Base-by-base conservation (phyloP, 2,888 invertebrate species). In the Graphium colonna region DNA sequence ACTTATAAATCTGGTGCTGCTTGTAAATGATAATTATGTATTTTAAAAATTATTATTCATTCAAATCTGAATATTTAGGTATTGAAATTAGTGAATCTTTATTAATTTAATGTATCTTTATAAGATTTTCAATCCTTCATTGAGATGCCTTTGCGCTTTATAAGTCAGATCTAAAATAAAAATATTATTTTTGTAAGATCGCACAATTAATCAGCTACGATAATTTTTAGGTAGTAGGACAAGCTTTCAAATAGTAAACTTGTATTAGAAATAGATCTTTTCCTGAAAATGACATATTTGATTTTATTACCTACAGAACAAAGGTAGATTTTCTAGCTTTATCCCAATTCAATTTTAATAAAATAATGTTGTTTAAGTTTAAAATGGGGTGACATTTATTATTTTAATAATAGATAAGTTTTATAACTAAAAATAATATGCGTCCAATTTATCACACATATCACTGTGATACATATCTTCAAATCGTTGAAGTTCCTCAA, bases 391-490 rank as follows among this genome's bases (percentile, higher is more conserved):
- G n/a, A n/a, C n/a, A n/a, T n/a, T n/a, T n/a, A 5, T 21, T 21
- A 21, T 21, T 21, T 21, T 21, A 21, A 3, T 21, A 21, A 21
- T 21, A 21, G 21, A 21, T 21, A 21, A 21, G 21, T 21, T 2
- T 21, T 21, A 21, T 21, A 21, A 21, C 7, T 8, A 18, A 39
- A 3, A 4, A 31, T n/a, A 41, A 7, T 12, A 17, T 39, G 38
- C 39, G 53, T 53, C 48, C 44, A 44, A 17, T 53, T 38, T 43
- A 15, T 53, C 53, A 49, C 43, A 51, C 53, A 53, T 53, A 53
- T 53, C 53, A 44, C 48, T 49, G 53, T 53, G 48, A 53, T 44
- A 53, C 53, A 53, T 53, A 53, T 53, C 53, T 39, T 39, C n/a
- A 18, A 21, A 31, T 9, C 4, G 8, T 40, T 18, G 31, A 43